Evolutionary conservation across 1,140 invertebrate species (phyloP).

Genomic region (Kradibia gibbosae): DNA sequence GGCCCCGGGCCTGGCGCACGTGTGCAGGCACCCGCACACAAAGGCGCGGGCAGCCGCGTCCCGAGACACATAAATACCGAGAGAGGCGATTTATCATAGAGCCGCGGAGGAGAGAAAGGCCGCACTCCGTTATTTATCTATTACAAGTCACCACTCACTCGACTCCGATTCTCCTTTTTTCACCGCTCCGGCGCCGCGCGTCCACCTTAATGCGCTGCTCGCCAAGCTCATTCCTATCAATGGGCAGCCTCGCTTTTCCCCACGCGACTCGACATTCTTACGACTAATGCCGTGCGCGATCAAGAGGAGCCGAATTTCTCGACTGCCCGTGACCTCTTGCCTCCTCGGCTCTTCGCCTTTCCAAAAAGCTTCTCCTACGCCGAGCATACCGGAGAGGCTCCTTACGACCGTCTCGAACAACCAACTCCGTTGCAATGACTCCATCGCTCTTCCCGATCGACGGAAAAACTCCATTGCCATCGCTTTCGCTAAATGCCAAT

Average conservation of each 20-base stretch:
- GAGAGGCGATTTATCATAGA: constrained; percentile 41
- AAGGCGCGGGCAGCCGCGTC: neutral
- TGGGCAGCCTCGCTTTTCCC: neutral
- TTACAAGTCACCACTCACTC: constrained; percentile 31
- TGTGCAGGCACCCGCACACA: neutral
- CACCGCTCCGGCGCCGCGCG: neutral
- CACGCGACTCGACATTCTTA: neutral
- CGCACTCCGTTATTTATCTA: constrained; percentile 31
- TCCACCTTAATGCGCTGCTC: neutral
- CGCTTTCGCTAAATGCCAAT: too few relatives aligned
- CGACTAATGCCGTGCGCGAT: too few relatives aligned
- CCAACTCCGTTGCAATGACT: too few relatives aligned
- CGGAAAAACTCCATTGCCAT: too few relatives aligned
- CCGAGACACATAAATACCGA: constrained; percentile 27
- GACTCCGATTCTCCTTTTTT: neutral
- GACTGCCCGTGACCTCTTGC: too few relatives aligned
- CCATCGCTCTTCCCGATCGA: too few relatives aligned
- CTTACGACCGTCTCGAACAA: too few relatives aligned
- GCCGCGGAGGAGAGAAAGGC: constrained; percentile 25
- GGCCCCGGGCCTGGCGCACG: neutral
- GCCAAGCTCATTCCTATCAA: neutral
- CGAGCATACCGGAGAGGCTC: too few relatives aligned
- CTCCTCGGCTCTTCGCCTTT: too few relatives aligned
- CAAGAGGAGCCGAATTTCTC: too few relatives aligned
- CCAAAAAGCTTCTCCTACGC: too few relatives aligned